Conservation (phyloP, 1,140 invertebrate species). For the Sogatella furcifera region DNA sequence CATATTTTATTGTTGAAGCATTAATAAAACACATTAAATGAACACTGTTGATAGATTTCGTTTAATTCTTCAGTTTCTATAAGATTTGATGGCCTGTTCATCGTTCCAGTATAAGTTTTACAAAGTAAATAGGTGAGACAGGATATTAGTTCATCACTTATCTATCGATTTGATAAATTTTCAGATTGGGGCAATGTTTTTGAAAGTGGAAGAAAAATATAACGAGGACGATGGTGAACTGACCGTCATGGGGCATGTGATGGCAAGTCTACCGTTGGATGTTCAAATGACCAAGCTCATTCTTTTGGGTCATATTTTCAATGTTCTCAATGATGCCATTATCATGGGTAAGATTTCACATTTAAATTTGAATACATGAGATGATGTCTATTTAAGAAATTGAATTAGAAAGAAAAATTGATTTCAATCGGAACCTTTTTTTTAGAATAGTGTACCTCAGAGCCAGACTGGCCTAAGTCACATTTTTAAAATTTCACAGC, state of each 20-base stretch:
- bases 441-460: no score
- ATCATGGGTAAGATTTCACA: conserved; percentile 60
- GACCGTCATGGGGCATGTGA: conserved; percentile 74
- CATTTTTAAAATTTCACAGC: no score
- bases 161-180: conserved; percentile 10
- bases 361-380: no score
- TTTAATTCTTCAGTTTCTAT: no score
- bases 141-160: no score
- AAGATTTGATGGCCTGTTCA: no score
- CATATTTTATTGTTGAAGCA: no score
- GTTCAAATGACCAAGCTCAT: conserved; percentile 75
- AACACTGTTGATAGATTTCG: no score
- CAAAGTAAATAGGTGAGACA: no score
- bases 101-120: no score
- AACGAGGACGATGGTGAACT: conserved; percentile 71
- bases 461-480: no score
- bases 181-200: conserved; percentile 53
- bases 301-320: conserved; percentile 77
- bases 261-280: conserved; percentile 74
- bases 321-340: conserved; percentile 69
- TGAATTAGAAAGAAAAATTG: not conserved
- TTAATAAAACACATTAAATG: no score
- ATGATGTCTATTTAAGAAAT: not conserved
- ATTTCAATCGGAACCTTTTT: not conserved
- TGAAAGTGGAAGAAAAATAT: conserved; percentile 40